phyloP scores from a whole-genome alignment of 2,797 vertebrate species.

The Australoheros facetus region DNA sequence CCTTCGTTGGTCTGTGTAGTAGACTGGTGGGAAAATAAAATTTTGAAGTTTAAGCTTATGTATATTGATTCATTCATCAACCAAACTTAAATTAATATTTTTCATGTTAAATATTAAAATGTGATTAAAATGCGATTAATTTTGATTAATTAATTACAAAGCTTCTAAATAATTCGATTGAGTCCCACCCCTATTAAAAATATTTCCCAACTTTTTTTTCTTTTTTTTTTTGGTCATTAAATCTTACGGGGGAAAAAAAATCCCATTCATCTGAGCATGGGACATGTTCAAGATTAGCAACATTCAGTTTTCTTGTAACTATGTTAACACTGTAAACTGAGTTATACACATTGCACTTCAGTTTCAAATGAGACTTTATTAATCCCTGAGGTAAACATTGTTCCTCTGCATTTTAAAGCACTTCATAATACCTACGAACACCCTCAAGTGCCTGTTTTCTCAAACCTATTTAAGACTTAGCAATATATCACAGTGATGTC shows the following conservation, averaged over 20 bases:
- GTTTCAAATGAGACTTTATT: background rate
- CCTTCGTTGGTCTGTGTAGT: too few species aligned
- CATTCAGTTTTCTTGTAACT: background rate
- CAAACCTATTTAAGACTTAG: background rate
- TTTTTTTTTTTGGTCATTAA: slow-evolving; percentile 6
- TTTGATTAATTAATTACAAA: too few species aligned
- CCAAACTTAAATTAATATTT: too few species aligned
- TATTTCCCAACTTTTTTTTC: background rate
- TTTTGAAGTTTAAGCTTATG: too few species aligned
- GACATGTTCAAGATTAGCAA: background rate
- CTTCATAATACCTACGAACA: background rate
- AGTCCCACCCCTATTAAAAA: too few species aligned
- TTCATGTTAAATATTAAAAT: too few species aligned
- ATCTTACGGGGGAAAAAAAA: background rate
- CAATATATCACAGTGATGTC: background rate
- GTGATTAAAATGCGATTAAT: too few species aligned
- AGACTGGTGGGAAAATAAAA: too few species aligned
- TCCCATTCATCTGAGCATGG: background rate
- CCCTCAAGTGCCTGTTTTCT: background rate
- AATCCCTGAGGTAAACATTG: background rate
- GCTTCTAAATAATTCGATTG: too few species aligned
- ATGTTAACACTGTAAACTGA: background rate
- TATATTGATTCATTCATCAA: too few species aligned
- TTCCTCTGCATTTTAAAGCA: slow-evolving; percentile 9
- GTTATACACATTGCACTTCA: background rate